Percentiles rank a stretch among this genome's conserved stretches.
phyloP scores from a whole-genome alignment of 2,888 invertebrate genomes.

The Rhaphigaster nebulosa region DNA sequence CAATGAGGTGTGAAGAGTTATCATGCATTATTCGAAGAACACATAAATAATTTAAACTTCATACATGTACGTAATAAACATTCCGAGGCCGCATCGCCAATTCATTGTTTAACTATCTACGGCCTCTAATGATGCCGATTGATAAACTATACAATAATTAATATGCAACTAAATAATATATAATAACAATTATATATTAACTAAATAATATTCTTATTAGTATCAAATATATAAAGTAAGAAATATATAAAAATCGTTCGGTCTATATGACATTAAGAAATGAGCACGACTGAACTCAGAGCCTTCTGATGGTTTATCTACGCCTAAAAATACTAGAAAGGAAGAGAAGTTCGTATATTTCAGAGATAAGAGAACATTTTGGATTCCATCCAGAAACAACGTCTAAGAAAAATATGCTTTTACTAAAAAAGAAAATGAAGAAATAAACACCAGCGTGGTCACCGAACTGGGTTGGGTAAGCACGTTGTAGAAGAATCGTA shows the following conservation, averaged over 20 bases:
- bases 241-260: background rate
- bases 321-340: constrained; percentile 32
- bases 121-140: background rate
- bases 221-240: background rate
- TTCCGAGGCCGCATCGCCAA: background rate
- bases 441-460: constrained; percentile 2
- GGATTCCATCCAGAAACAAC: constrained; percentile 22
- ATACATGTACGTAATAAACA: background rate
- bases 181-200: too few relatives aligned
- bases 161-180: too few relatives aligned
- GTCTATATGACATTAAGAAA: background rate
- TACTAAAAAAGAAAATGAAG: background rate
- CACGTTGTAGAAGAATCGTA: background rate
- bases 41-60: background rate
- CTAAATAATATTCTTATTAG: too few relatives aligned
- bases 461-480: background rate
- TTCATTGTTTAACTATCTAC: background rate
- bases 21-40: background rate
- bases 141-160: too few relatives aligned
- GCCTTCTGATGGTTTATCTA: background rate
- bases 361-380: constrained; percentile 19
- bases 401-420: background rate
- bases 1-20: background rate
- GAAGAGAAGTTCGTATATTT: constrained; percentile 27
- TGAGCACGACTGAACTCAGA: background rate